A percentile compares a stretch with the other conserved stretches of the same genome.
phyloP scores from a whole-genome alignment of 2,888 invertebrate genomes.

The Teleogryllus oceanicus region DNA sequence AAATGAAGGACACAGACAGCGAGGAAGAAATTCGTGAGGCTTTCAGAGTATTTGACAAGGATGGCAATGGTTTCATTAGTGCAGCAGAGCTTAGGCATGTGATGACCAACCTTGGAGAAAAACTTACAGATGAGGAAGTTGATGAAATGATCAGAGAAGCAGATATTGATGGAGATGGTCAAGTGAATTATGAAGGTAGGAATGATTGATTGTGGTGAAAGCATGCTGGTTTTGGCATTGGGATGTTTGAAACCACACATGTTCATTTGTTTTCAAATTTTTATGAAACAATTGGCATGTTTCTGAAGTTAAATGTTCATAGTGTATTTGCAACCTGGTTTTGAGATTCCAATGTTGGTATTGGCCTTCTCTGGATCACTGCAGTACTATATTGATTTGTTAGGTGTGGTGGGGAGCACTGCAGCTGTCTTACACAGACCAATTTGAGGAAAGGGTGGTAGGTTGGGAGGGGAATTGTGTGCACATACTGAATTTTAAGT shows the following conservation, averaged over 20 bases:
- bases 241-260: not conserved
- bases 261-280: no score
- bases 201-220: not conserved
- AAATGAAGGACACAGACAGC: constrained; percentile 99
- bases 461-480: no score
- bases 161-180: constrained; percentile 98
- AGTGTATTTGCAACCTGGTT: constrained; percentile 3
- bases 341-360: constrained; percentile 19
- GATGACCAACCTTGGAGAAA: constrained; percentile 99
- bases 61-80: constrained; percentile 98
- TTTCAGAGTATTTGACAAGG: constrained; percentile 98
- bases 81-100: constrained; percentile 98
- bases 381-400: not conserved
- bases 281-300: no score
- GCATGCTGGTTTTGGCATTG: constrained; percentile 19
- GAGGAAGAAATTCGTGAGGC: constrained; percentile 99
- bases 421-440: not conserved
- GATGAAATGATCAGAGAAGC: constrained; percentile 99
- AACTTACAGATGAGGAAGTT: constrained; percentile 98
- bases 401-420: not conserved
- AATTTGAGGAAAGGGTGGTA: no score
- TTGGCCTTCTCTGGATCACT: constrained; percentile 18
- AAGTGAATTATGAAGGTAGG: constrained; percentile 95
- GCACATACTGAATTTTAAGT: no score
- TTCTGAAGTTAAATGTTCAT: no score